Conservation (phyloP, 2,888 invertebrate species). For the Orchesellides sinensis region DNA sequence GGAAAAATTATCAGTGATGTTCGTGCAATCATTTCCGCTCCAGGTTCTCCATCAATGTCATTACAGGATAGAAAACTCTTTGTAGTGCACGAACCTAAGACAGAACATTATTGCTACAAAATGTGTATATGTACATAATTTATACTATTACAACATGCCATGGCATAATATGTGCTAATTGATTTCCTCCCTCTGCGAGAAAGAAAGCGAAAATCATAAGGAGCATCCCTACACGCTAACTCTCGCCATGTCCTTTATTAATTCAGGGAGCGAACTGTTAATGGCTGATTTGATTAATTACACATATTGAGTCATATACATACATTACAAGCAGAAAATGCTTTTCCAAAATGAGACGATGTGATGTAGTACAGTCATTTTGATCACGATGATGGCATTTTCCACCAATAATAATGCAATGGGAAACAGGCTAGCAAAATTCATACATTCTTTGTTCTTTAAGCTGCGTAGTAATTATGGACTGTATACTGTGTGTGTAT, state of each 20-base stretch:
- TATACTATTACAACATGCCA: neutral
- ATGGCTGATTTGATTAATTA: conserved; percentile 60
- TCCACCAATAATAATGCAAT: too few relatives aligned
- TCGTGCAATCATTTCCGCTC: conserved; percentile 27
- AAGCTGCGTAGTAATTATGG: too few relatives aligned
- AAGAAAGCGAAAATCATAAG: neutral
- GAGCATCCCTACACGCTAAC: neutral
- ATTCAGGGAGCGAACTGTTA: conserved; percentile 26
- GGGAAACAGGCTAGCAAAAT: too few relatives aligned
- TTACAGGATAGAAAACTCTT: conserved; percentile 11
- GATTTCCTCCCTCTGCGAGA: conserved; percentile 21
- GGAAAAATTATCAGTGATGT: conserved; percentile 21
- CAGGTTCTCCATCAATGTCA: conserved; percentile 52
- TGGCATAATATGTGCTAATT: conserved; percentile 35
- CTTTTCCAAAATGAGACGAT: neutral
- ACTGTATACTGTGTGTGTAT: too few relatives aligned
- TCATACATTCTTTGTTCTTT: too few relatives aligned
- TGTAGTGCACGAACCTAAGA: neutral
- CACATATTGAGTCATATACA: conserved; percentile 23
- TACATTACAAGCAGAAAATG: neutral
- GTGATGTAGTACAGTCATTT: too few relatives aligned
- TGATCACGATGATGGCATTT: too few relatives aligned
- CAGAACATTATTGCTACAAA: neutral
- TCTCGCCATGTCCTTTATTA: neutral
- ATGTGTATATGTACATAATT: too few relatives aligned